Conservation (phyloP, 2,797 vertebrate genomes). For the Merluccius polli region DNA sequence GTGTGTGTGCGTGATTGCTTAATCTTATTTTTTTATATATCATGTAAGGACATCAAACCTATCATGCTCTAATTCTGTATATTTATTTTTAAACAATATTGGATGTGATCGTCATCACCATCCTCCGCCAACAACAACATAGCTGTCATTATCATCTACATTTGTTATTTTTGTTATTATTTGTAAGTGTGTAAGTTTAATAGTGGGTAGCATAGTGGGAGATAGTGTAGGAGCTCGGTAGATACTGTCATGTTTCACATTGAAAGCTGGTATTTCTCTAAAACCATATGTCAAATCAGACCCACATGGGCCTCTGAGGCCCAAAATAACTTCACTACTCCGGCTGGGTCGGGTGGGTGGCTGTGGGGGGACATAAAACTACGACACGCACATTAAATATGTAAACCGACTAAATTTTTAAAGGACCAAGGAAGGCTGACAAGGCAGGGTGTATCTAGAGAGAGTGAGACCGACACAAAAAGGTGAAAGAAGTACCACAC, state of each 20-base stretch:
- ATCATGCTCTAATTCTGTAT: no score
- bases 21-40: no score
- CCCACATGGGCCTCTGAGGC: conserved; percentile 36
- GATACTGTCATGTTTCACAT: neutral
- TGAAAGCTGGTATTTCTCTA: conserved; percentile 8
- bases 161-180: conserved; percentile 8
- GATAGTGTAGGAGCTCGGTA: no score
- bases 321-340: conserved; percentile 51
- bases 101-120: conserved; percentile 20
- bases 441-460: conserved; percentile 46
- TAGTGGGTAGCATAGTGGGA: neutral
- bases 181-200: neutral
- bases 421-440: conserved; percentile 62
- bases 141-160: conserved; percentile 18
- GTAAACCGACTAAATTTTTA: conserved; percentile 66
- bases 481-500: conserved; percentile 37
- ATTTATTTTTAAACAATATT: no score
- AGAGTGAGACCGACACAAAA: conserved; percentile 42
- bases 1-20: no score
- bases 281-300: conserved; percentile 13
- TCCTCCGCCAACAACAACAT: conserved; percentile 13
- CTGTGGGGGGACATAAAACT: neutral
- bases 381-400: conserved; percentile 63
- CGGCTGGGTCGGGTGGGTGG: conserved; percentile 11
- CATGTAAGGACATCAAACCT: no score